phyloP scores from a whole-genome alignment of 2,113 vertebrate genomes.

The Suricata suricatta region DNA sequence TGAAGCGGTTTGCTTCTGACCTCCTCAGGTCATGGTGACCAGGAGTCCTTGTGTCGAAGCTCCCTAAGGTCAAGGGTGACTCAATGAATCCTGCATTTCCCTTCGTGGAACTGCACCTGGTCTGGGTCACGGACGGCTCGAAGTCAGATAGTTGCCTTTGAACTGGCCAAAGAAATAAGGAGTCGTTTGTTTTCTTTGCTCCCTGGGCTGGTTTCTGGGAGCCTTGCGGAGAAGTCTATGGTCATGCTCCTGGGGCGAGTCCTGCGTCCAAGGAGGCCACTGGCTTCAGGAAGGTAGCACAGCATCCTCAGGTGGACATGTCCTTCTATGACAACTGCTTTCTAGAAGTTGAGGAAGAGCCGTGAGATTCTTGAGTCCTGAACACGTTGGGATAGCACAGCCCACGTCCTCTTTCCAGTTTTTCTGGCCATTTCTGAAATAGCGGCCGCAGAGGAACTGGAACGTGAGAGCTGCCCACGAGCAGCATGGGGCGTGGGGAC shows the following conservation, averaged over 20 bases:
- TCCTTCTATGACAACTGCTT: neutral
- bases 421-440: neutral
- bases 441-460: neutral
- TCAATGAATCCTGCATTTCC: neutral
- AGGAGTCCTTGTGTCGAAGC: neutral
- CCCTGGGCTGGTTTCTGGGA: neutral
- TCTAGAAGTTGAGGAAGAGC: neutral
- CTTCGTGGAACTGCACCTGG: neutral
- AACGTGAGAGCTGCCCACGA: accelerated
- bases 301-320: neutral
- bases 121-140: neutral
- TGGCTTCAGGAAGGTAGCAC: neutral
- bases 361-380: neutral
- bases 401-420: neutral
- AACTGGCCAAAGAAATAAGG: neutral
- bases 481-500: too few relatives aligned
- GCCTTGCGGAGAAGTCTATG: neutral
- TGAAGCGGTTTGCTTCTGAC: neutral
- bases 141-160: accelerated
- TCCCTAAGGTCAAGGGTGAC: neutral
- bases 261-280: neutral
- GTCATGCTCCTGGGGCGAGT: neutral
- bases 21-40: neutral
- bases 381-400: accelerated
- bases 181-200: neutral